These are phyloP conservation scores for Naso thynnoides DNA, from an alignment of 2,797 vertebrate species.

Conservation along the genomic window DNA sequence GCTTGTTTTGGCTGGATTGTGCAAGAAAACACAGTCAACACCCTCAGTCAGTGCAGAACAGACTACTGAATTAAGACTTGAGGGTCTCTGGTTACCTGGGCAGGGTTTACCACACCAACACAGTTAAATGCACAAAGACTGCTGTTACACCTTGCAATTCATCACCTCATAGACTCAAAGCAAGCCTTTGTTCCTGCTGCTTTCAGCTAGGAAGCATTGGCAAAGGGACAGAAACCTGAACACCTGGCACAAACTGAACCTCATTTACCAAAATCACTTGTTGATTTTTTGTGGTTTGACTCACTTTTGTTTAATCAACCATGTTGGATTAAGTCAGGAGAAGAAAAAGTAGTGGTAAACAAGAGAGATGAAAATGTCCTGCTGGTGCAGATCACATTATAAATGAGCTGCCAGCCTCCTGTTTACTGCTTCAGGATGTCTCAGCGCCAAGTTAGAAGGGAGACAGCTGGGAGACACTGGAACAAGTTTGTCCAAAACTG, in stretches of 20 bases:
- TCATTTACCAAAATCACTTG: conserved; percentile 53
- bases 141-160: conserved; percentile 67
- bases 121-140: conserved; percentile 39
- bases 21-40: conserved; percentile 36
- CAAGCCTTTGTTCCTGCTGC: conserved; percentile 61
- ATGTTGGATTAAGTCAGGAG: conserved; percentile 31
- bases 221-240: conserved; percentile 43
- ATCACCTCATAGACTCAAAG: conserved; percentile 66
- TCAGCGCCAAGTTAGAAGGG: conserved; percentile 33
- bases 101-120: conserved; percentile 37
- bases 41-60: conserved; percentile 19
- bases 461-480: conserved; percentile 56
- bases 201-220: conserved; percentile 38
- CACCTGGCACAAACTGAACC: conserved; percentile 49
- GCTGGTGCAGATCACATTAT: conserved; percentile 15
- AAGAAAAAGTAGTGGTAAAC: conserved; percentile 15
- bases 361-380: conserved; percentile 16
- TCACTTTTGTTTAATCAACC: conserved; percentile 12
- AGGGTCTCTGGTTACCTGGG: conserved; percentile 57
- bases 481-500: conserved; percentile 24
- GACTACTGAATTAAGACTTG: conserved; percentile 40
- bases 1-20: conserved; percentile 1
- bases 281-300: conserved; percentile 18
- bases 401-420: conserved; percentile 37
- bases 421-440: conserved; percentile 59